Evolutionary conservation across 92 coral and sea anemone species (phyloP), one percentile per base, ranked within the genome.

Genomic region (Muricea muricata): DNA sequence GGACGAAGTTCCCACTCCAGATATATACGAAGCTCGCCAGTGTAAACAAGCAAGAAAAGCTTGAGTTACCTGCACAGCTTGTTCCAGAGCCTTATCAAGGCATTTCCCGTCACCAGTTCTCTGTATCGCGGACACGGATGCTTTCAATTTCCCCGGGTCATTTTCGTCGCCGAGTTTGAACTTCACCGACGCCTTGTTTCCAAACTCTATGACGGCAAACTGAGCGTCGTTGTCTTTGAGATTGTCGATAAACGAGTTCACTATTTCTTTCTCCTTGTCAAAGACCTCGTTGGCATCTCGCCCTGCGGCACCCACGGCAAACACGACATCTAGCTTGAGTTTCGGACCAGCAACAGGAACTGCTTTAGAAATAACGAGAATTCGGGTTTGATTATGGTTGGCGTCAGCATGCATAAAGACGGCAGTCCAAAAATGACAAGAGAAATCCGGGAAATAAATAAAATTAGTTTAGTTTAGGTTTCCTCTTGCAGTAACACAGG

Each of bases 131-230:
- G 61, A 35, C 25, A 78, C 83, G 6, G 71, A 33, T 21, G 69
- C 69, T 58, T 78, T 55, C 33, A 78, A 45, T 78, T 78, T 78
- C 54, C 71, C 71, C 24, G 71, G 18, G 37, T 78, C 71, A 15
- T 1, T 78, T 78, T 78, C 52, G 13, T 56, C 83, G 29, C 83
- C 83, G 21, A 78, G 54, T 12, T 34, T 31, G 46, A 55, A 33
- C 26, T 78, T 78, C 55, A 78, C 71, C 5, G 83, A 50, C 6
- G 71, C 83, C 37, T 78, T 78, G 71, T 55, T 67, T 4, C 83
- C 83, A 78, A 78, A 78, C 71, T 78, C 83, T 17, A 78, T 78
- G 23, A 78, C 83, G 11, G 83, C 83, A 78, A 78, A 78, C 54
- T 78, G 71, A 5, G 71, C 83, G 23, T 78, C 83, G 33, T 78